Conservation (phyloP, 2,113 vertebrate genomes). For the Oxygymnocypris stewartii region DNA sequence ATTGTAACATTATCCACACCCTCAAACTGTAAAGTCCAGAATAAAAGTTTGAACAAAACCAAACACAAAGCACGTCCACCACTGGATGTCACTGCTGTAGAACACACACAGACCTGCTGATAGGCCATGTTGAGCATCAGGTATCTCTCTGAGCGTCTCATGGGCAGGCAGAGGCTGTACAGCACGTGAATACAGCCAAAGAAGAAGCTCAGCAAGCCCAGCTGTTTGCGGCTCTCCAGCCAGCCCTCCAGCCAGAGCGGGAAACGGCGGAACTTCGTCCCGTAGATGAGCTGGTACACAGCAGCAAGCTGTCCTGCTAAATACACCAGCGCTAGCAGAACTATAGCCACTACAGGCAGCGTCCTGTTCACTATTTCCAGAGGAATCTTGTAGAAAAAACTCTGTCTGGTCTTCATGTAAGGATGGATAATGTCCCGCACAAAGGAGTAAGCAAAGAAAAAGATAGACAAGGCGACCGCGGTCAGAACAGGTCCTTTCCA, state of each 20-base stretch:
- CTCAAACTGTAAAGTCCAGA: not conserved
- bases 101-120: slow-evolving; percentile 83
- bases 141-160: slow-evolving; percentile 93
- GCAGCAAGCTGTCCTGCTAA: slow-evolving; percentile 88
- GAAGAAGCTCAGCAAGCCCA: slow-evolving; percentile 94
- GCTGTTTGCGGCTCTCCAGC: slow-evolving; percentile 92
- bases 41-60: not conserved
- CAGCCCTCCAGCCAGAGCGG: slow-evolving; percentile 90
- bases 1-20: not conserved
- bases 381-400: slow-evolving; percentile 97
- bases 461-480: slow-evolving; percentile 87
- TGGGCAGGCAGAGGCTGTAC: slow-evolving; percentile 94
- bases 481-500: slow-evolving; percentile 93
- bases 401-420: slow-evolving; percentile 85
- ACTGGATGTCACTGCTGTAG: not conserved
- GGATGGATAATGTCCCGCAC: slow-evolving; percentile 91
- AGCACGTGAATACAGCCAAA: slow-evolving; percentile 86
- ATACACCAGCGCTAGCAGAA: slow-evolving; percentile 91
- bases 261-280: slow-evolving; percentile 90
- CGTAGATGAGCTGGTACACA: slow-evolving; percentile 84
- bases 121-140: slow-evolving; percentile 93
- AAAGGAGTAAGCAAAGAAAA: slow-evolving; percentile 96
- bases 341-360: slow-evolving; percentile 88
- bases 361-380: slow-evolving; percentile 96
- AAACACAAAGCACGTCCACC: no score